Evolutionary conservation across 2,797 vertebrate species (phyloP).

Genomic region (Coregonus suidteri): DNA sequence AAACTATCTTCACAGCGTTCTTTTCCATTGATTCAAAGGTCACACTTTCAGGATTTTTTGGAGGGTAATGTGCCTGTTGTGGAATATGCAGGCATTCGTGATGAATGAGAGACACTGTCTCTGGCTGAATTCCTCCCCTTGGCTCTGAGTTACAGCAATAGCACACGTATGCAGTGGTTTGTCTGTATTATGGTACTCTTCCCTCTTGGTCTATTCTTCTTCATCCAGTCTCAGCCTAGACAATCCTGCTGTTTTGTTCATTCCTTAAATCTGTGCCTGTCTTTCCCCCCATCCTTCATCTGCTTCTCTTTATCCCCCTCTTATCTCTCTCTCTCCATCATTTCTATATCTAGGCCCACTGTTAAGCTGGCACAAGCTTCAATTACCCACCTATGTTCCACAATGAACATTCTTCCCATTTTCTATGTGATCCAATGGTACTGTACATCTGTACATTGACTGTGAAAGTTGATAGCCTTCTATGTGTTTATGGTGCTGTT

Average conservation of each 20-base stretch:
- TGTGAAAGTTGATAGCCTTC: neutral
- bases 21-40: conserved; percentile 67
- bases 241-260: neutral
- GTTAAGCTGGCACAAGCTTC: conserved; percentile 45
- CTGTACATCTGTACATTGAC: neutral
- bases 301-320: conserved; percentile 51
- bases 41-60: conserved; percentile 47
- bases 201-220: neutral
- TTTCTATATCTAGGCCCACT: conserved; percentile 34
- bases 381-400: conserved; percentile 26
- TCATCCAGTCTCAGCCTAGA: no score
- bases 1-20: conserved; percentile 58
- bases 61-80: conserved; percentile 14
- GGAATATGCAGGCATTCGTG: conserved; percentile 23
- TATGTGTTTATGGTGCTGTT: neutral
- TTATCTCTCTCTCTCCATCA: conserved; percentile 42
- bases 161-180: conserved; percentile 19
- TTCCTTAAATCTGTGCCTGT: conserved; percentile 1
- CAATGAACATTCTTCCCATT: conserved; percentile 5
- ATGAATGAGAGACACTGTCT: conserved; percentile 34
- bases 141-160: conserved; percentile 5
- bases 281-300: conserved; percentile 42
- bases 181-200: neutral
- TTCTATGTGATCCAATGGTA: neutral
- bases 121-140: conserved; percentile 5